These are phyloP conservation scores for Psococerastis gibbosa DNA, from an alignment of 2,888 invertebrate species.

Conservation along the genomic window DNA sequence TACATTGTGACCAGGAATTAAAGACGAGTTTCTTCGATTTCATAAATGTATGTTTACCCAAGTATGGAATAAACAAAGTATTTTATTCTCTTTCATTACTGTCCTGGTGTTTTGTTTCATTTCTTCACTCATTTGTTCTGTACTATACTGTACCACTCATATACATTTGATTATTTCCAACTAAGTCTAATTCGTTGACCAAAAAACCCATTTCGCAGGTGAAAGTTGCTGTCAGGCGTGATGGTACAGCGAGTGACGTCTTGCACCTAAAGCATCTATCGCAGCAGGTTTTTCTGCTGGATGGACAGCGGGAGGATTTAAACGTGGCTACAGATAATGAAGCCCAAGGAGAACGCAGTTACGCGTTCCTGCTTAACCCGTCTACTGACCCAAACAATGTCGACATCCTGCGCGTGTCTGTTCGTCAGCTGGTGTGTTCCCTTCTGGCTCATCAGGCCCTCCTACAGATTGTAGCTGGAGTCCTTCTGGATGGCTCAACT, in stretches of 20 bases:
- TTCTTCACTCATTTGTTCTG: too few species aligned
- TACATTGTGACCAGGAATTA: too few species aligned
- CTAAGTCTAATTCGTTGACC: too few species aligned
- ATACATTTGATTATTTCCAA: too few species aligned
- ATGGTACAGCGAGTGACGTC: conserved; percentile 67
- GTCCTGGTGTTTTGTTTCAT: too few species aligned
- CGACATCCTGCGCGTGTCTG: conserved; percentile 66
- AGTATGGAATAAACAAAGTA: too few species aligned
- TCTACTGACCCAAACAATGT: conserved; percentile 36
- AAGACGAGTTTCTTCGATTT: too few species aligned
- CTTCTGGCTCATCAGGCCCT: conserved; percentile 83
- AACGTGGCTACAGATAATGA: conserved; percentile 18
- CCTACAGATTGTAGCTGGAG: conserved; percentile 72
- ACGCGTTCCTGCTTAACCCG: conserved; percentile 71
- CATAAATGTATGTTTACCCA: too few species aligned
- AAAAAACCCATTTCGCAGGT: too few species aligned
- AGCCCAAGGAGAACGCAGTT: conserved; percentile 59
- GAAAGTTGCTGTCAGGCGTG: conserved; percentile 79
- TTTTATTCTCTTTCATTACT: too few species aligned
- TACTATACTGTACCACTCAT: too few species aligned
- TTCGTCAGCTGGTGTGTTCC: conserved; percentile 72
- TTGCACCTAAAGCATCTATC: conserved; percentile 72
- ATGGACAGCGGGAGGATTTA: conserved; percentile 32
- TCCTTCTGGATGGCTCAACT: conserved; percentile 56
- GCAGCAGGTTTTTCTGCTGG: conserved; percentile 54